Percentiles rank a stretch among this genome's conserved stretches.
phyloP scores from a whole-genome alignment of 1,140 invertebrate species.

The Drosophila littoralis region DNA sequence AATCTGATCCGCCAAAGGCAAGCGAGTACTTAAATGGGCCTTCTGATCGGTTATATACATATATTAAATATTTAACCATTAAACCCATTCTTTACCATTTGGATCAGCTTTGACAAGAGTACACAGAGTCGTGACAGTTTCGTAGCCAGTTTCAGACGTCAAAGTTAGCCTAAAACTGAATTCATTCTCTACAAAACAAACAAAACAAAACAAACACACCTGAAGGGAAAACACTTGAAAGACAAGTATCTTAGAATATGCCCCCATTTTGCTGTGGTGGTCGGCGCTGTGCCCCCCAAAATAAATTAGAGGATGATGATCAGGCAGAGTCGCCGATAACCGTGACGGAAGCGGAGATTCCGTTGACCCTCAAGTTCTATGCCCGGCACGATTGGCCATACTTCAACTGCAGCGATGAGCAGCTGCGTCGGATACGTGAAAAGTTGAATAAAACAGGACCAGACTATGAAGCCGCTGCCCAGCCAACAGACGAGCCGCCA shows the following conservation, averaged over 20 bases:
- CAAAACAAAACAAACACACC: neutral
- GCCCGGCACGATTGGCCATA: neutral
- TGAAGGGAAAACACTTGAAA: neutral
- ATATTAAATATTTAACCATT: too few relatives aligned
- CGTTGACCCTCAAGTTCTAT: conserved; percentile 8
- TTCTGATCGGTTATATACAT: too few relatives aligned
- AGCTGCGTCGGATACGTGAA: neutral
- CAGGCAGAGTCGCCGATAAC: neutral
- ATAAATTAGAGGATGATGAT: conserved; percentile 13
- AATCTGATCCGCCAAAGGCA: too few relatives aligned
- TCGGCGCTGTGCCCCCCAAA: conserved; percentile 43
- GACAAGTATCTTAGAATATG: conserved; percentile 15
- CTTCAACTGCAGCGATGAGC: neutral
- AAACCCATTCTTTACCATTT: neutral
- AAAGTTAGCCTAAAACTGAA: neutral
- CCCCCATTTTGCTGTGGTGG: conserved; percentile 68
- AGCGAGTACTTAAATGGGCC: too few relatives aligned
- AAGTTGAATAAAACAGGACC: neutral
- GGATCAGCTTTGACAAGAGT: neutral
- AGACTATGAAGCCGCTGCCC: too few relatives aligned
- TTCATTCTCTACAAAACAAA: neutral
- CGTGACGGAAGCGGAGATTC: neutral
- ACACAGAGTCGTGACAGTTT: neutral
- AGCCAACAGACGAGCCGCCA: too few relatives aligned
- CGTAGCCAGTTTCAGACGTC: neutral